These are phyloP conservation scores for Chloroclysta siterata DNA, from an alignment of 2,888 invertebrate species.

Conservation along the genomic window DNA sequence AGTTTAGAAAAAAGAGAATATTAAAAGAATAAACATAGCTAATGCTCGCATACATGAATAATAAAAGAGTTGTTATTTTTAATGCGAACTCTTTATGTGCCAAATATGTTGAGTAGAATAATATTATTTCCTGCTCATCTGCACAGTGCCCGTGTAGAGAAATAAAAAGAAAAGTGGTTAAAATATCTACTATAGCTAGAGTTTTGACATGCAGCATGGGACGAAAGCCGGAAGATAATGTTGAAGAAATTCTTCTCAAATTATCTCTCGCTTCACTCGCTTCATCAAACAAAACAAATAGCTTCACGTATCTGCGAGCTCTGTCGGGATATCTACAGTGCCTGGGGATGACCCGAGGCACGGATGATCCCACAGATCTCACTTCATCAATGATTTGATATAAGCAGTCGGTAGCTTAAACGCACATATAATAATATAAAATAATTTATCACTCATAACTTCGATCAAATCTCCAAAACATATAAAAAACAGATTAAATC, in stretches of 20 bases:
- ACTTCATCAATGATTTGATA: neutral
- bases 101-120: slow-evolving; percentile 13
- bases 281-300: no score
- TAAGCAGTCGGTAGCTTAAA: slow-evolving; percentile 1
- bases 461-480: slow-evolving; percentile 25
- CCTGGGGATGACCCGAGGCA: no score
- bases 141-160: no score
- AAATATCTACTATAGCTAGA: no score
- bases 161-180: no score
- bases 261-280: neutral
- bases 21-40: slow-evolving; percentile 18
- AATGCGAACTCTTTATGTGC: slow-evolving; percentile 14
- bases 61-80: slow-evolving; percentile 18
- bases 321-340: no score
- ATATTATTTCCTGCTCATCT: no score
- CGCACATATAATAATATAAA: slow-evolving; percentile 10
- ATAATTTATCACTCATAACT: slow-evolving; percentile 16
- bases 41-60: slow-evolving; percentile 16
- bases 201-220: no score
- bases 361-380: neutral
- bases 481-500: slow-evolving; percentile 35
- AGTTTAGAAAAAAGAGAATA: neutral
- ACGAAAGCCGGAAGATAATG: no score
- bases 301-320: no score
- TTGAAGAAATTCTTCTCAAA: neutral